A percentile compares a stretch with the other conserved stretches of the same genome.
phyloP scores from a whole-genome alignment of 2,797 vertebrate species.

The Thamnophis elegans region DNA sequence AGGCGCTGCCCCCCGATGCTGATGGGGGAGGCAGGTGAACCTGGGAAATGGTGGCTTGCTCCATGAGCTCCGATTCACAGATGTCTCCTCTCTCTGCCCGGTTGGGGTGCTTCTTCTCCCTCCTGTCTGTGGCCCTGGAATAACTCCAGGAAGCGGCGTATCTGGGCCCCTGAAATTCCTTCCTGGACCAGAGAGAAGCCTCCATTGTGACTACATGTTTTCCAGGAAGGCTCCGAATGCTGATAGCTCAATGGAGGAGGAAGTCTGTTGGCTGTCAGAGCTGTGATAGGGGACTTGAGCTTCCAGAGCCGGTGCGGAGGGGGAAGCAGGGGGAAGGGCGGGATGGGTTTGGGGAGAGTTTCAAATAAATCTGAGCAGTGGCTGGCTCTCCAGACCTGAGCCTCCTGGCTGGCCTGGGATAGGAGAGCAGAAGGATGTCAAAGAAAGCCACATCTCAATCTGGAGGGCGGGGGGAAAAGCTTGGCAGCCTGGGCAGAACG shows the following conservation, averaged over 20 bases:
- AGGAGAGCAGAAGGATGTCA: neutral
- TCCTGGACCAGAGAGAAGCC: neutral
- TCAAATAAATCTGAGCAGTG: neutral
- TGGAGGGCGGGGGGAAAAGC: neutral
- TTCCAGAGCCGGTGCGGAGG: neutral
- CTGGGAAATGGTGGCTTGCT: neutral
- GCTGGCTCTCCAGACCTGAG: neutral
- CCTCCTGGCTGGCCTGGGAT: neutral
- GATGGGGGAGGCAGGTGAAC: neutral
- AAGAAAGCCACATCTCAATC: neutral
- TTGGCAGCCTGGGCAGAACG: neutral
- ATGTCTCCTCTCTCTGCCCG: neutral
- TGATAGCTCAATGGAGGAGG: constrained; percentile 29
- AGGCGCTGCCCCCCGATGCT: neutral
- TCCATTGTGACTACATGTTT: constrained; percentile 19
- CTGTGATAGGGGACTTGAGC: neutral
- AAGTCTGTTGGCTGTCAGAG: constrained; percentile 41
- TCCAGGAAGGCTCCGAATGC: constrained; percentile 32
- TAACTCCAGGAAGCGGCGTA: neutral
- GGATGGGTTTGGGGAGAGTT: neutral
- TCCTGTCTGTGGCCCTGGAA: neutral
- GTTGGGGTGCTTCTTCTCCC: neutral
- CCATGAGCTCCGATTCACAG: neutral
- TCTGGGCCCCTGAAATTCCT: neutral
- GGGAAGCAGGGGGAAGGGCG: neutral